Evolutionary conservation across 2,888 invertebrate species (phyloP), one percentile per base, ranked within the genome.

Genomic region (Mystacides longicornis): DNA sequence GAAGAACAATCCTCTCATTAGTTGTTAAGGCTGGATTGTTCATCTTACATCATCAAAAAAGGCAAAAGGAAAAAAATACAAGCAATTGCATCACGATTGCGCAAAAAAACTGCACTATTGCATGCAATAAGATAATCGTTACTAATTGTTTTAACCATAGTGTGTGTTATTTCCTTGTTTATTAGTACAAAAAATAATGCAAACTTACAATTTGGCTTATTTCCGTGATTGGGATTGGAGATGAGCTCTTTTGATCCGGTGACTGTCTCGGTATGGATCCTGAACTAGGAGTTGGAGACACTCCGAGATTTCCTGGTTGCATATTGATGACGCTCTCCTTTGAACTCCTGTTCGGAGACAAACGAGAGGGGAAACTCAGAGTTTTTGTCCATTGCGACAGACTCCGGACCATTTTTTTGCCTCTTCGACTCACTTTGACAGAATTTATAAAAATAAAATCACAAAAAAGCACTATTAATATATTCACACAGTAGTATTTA

Each of bases 381-480:
- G 90, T 91, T 80, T 91, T 91, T 74, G 90, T 91, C 91, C 91
- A 91, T 80, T 90, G 89, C 60, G 89, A 84, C 68, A 91, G 77
- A 77, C 89, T 90, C 65, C 91, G 87, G 73, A 90, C 91, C 91
- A 91, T 91, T 47, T 53, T 53, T 27, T 42, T 48, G 37, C 53
- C 19, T 53, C 45, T 50, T 16, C 50, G 53, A 23, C 49, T 47
- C 55, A 55, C 55, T 31, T 55, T 55, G 55, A 22, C 20, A 52
- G 23, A 27, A 19, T 23, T 52, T 19, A 52, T 11, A 48, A 23
- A 48, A n/a, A n/a, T n/a, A n/a, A n/a, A n/a, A n/a, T n/a, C n/a
- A n/a, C n/a, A n/a, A n/a, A n/a, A n/a, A n/a, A n/a, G n/a, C n/a
- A n/a, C n/a, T n/a, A n/a, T n/a, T n/a, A n/a, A n/a, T n/a, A n/a